Percentiles rank a stretch among this genome's conserved stretches.
Evolutionary conservation across 2,113 vertebrate species (phyloP).

Genomic region (Terrapene triunguis): DNA sequence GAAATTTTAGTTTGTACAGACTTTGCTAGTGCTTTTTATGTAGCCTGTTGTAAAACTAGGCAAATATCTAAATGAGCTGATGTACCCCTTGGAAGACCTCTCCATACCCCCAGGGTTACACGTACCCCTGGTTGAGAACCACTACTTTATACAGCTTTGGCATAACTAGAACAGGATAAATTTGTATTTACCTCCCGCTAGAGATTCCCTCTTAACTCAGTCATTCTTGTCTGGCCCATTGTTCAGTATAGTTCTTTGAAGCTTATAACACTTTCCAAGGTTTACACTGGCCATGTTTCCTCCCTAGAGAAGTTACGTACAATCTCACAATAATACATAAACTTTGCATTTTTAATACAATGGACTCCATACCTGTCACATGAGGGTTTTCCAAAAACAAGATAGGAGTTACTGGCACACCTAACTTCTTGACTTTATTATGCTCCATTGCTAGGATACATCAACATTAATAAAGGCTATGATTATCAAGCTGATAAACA

Average conservation of each 20-base stretch:
- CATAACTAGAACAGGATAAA: background rate
- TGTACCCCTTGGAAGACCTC: too few species aligned
- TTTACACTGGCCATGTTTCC: background rate
- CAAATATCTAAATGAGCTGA: too few species aligned
- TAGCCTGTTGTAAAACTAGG: too few species aligned
- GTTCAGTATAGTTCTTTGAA: background rate
- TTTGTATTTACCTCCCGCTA: background rate
- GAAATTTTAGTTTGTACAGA: too few species aligned
- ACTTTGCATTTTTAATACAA: background rate
- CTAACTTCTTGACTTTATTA: constrained; percentile 32
- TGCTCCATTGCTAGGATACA: background rate
- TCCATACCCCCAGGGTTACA: too few species aligned
- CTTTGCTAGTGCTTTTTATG: too few species aligned
- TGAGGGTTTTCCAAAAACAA: constrained; percentile 12
- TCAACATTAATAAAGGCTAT: background rate
- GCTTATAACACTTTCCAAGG: background rate
- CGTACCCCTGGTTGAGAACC: too few species aligned
- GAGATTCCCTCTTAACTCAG: background rate
- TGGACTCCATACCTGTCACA: background rate
- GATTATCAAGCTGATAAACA: background rate
- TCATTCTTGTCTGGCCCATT: background rate
- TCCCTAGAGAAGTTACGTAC: background rate
- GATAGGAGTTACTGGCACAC: constrained; percentile 5
- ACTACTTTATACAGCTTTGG: background rate
- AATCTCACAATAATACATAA: background rate